Base-by-base conservation (phyloP, 2,797 vertebrate genomes). In the Eulemur albifrons region DNA sequence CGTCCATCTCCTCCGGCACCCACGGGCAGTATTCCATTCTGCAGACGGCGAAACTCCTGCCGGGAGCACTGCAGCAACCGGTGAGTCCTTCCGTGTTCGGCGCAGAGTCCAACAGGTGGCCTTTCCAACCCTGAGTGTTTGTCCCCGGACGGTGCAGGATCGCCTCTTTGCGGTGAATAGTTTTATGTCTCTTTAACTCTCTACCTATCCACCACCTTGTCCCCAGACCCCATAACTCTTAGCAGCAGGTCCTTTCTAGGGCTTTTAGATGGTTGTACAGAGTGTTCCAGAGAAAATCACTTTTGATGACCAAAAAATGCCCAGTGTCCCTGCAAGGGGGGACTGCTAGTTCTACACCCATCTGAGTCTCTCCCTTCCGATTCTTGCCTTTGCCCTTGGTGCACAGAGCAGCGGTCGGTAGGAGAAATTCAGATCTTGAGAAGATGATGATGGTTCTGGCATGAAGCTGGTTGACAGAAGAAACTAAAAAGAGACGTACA, bases 11-110 rank as follows among this genome's bases (percentile, higher is more conserved):
- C 96, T 98, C 97, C 0, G 98, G 98, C 97, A 98, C 96, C 70
- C 97, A 97, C 0, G 94, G 98, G 4, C 90, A 98, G 84, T 97
- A 97, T 43, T 99, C 98, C 3, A 98, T 98, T 93, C 57, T 99
- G 97, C 98, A 98, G 88, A 98, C 57, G 0, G 98, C 98, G 1
- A 99, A 98, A 88, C 98, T 98, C 52, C 98, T 99, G 63, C 98
- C 98, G 0, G 98, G 98, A 92, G 98, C 98, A 0, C 98, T 97
- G 57, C 98, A 98, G 97, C 98, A 98, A 63, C 98, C 98, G 12
- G 99, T 99, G 97, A 98, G 98, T 98, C 57, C 52, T 83, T 75
- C 23, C 18, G 13, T 20, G 25, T n/a, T 35, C 8, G 0, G 57
- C 45, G n/a, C 40, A 20, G 5, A 14, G 67, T 0, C 0, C 52